These are phyloP conservation scores for Ectemnius cavifrons DNA, from an alignment of 2,888 invertebrate species.

Conservation along the genomic window DNA sequence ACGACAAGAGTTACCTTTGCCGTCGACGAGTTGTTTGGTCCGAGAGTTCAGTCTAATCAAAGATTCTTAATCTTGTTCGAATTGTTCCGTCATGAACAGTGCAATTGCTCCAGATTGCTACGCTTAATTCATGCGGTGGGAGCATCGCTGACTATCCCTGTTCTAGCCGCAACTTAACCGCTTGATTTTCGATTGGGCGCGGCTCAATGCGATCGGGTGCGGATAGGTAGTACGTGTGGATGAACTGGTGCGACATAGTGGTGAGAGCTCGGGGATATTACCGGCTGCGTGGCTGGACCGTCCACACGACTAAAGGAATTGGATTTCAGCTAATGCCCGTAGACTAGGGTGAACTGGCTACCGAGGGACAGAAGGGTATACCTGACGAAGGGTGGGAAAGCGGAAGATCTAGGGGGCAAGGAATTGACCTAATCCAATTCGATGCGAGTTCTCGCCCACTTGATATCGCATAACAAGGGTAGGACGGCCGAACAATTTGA, in stretches of 20 bases:
- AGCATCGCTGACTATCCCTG: background rate
- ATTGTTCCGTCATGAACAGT: too few relatives aligned
- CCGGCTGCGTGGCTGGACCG: slow-evolving; percentile 30
- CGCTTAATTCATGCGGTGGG: background rate
- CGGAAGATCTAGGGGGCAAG: slow-evolving; percentile 45
- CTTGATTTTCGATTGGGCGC: slow-evolving; percentile 12
- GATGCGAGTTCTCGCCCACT: slow-evolving; percentile 64
- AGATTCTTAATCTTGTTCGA: too few relatives aligned
- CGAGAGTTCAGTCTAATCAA: too few relatives aligned
- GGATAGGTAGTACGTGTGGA: slow-evolving; percentile 29
- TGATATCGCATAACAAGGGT: slow-evolving; percentile 64
- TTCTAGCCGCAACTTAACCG: too few relatives aligned
- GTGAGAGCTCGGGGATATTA: slow-evolving; percentile 51
- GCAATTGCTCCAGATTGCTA: too few relatives aligned
- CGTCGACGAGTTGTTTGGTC: too few relatives aligned
- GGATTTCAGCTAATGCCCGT: slow-evolving; percentile 59
- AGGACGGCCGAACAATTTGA: slow-evolving; percentile 62
- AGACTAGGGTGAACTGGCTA: slow-evolving; percentile 32
- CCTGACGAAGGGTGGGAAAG: slow-evolving; percentile 20
- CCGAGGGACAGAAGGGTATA: slow-evolving; percentile 41
- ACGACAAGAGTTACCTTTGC: too few relatives aligned
- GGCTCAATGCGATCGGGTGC: slow-evolving; percentile 24
- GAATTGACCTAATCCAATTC: slow-evolving; percentile 65
- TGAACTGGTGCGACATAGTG: slow-evolving; percentile 39
- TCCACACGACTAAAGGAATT: slow-evolving; percentile 60